Evolutionary conservation across 2,888 invertebrate species (phyloP).

Genomic region (Ophioninae sp.): DNA sequence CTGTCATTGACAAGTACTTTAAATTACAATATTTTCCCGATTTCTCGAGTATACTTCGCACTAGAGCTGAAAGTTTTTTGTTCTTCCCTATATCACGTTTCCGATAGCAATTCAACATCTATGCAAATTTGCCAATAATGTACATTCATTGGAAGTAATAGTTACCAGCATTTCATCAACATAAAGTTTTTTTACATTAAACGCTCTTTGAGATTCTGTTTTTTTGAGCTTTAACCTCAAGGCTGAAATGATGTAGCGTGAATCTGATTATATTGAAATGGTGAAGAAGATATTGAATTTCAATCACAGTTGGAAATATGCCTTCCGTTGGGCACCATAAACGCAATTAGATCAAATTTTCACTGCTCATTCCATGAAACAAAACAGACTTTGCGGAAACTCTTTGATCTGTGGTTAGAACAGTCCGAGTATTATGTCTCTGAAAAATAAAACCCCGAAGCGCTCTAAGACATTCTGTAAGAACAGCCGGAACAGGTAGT

Average conservation of each 20-base stretch:
- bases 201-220: neutral
- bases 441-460: neutral
- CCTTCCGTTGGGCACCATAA: neutral
- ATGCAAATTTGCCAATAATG: neutral
- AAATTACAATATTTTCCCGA: slow-evolving; percentile 19
- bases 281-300: neutral
- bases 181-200: neutral
- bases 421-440: neutral
- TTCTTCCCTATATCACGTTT: neutral
- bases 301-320: neutral
- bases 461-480: slow-evolving; percentile 68
- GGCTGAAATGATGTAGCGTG: neutral
- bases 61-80: neutral
- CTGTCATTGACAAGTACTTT: neutral
- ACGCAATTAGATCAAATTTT: neutral
- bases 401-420: neutral
- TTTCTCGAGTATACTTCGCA: slow-evolving; percentile 6
- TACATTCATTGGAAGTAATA: neutral
- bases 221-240: neutral
- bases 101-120: neutral
- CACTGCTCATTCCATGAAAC: neutral
- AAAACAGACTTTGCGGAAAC: neutral
- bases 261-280: neutral
- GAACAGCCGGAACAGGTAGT: slow-evolving; percentile 75
- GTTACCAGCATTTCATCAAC: neutral